phyloP scores from a whole-genome alignment of 2,113 vertebrate genomes.

The Phrynocephalus versicolor region DNA sequence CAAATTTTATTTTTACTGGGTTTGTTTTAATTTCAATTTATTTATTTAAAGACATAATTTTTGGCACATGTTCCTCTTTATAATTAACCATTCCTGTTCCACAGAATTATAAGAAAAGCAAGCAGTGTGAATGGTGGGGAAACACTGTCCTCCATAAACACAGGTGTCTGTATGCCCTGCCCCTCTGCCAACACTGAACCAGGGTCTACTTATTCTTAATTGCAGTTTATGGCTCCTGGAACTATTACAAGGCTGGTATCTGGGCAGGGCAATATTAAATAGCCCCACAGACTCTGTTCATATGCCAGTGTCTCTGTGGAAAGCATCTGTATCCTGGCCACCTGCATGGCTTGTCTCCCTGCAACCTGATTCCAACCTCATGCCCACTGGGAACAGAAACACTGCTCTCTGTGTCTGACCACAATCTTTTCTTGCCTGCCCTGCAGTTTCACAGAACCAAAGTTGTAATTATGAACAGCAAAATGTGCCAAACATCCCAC shows the following conservation, averaged over 20 bases:
- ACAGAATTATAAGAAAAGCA: no score
- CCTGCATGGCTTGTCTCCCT: neutral
- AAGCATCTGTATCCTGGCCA: neutral
- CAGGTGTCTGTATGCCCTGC: neutral
- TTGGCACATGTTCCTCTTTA: no score
- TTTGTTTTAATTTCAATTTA: no score
- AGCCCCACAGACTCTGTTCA: neutral
- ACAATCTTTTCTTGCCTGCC: neutral
- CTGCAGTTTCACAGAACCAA: neutral
- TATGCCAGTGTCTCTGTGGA: no score
- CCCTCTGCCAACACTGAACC: neutral
- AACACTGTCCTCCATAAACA: no score
- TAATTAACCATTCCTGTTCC: no score
- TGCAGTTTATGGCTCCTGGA: neutral
- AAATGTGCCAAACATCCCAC: neutral
- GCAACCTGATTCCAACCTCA: neutral
- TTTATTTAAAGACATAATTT: no score
- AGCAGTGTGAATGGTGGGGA: no score
- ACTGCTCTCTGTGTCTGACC: neutral
- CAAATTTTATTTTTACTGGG: no score
- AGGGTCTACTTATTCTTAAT: neutral
- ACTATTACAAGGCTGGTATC: neutral
- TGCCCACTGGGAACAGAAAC: neutral
- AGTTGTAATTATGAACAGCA: constrained; percentile 12
- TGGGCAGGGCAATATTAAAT: neutral